These are phyloP conservation scores for Rhyzopertha dominica DNA, from an alignment of 1,140 invertebrate species.

Conservation along the genomic window DNA sequence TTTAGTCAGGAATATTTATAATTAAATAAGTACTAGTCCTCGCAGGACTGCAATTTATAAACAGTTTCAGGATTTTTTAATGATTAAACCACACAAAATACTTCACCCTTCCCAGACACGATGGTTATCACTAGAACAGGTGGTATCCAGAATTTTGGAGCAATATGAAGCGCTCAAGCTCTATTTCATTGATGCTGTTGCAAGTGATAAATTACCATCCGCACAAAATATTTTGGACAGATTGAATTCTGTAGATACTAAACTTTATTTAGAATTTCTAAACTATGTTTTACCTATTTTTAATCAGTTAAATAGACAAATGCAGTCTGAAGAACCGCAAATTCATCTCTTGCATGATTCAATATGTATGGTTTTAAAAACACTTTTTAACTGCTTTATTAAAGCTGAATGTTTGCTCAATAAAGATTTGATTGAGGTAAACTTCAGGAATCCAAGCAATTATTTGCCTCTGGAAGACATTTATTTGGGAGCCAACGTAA, in stretches of 20 bases:
- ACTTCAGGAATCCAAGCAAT: no score
- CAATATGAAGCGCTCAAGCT: constrained; percentile 16
- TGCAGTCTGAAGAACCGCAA: constrained; percentile 15
- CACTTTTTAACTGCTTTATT: no score
- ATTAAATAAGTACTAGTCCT: constrained; percentile 21
- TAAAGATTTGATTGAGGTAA: no score
- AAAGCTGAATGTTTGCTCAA: no score
- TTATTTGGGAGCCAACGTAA: no score
- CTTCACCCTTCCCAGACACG: constrained; percentile 25
- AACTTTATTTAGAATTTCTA: constrained; percentile 14
- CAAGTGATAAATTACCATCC: no score
- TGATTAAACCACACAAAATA: constrained; percentile 33
- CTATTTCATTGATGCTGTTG: constrained; percentile 18
- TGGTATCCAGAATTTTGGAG: constrained; percentile 19
- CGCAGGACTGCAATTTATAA: constrained; percentile 27
- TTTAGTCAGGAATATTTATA: constrained; percentile 19
- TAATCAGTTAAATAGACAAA: constrained; percentile 12
- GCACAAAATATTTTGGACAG: constrained; percentile 1
- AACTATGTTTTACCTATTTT: constrained; percentile 10
- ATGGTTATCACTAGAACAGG: constrained; percentile 16
- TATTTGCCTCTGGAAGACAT: no score
- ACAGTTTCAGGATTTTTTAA: constrained; percentile 34
- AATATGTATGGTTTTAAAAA: no score
- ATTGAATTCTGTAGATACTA: neutral
- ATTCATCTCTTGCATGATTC: constrained; percentile 3